phyloP scores from a whole-genome alignment of 2,888 invertebrate species.

The Phoronis australis region DNA sequence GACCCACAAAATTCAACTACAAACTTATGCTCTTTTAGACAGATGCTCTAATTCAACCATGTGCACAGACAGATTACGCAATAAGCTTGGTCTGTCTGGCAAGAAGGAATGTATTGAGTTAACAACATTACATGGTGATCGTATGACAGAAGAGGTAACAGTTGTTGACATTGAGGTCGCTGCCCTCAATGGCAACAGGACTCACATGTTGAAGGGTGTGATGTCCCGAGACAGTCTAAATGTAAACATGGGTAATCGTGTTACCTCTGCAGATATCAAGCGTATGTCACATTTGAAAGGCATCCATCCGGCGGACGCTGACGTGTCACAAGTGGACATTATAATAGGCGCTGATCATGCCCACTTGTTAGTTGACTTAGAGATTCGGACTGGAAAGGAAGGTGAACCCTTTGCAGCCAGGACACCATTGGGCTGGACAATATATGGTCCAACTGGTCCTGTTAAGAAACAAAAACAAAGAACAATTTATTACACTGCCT shows the following conservation, averaged over 20 bases:
- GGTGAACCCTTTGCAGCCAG: constrained; percentile 9
- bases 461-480: no score
- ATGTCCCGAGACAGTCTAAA: not conserved
- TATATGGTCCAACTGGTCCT: constrained; percentile 6
- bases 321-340: constrained; percentile 2
- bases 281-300: constrained; percentile 5
- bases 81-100: not conserved
- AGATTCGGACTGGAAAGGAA: constrained; percentile 5
- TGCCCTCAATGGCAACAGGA: not conserved
- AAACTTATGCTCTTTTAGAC: constrained; percentile 4
- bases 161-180: not conserved
- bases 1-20: no score
- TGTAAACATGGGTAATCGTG: not conserved
- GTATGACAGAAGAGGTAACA: no score
- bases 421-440: constrained; percentile 11
- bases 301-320: constrained; percentile 1
- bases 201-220: not conserved
- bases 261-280: not conserved
- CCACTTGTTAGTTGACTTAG: constrained; percentile 1
- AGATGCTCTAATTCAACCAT: not conserved
- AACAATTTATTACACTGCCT: not conserved
- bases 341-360: constrained; percentile 10
- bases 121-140: not conserved
- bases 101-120: not conserved
- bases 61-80: not conserved